Percentiles rank a stretch among this genome's conserved stretches.
phyloP scores from a whole-genome alignment of 2,888 invertebrate genomes.

The Cataglyphis albicans region DNA sequence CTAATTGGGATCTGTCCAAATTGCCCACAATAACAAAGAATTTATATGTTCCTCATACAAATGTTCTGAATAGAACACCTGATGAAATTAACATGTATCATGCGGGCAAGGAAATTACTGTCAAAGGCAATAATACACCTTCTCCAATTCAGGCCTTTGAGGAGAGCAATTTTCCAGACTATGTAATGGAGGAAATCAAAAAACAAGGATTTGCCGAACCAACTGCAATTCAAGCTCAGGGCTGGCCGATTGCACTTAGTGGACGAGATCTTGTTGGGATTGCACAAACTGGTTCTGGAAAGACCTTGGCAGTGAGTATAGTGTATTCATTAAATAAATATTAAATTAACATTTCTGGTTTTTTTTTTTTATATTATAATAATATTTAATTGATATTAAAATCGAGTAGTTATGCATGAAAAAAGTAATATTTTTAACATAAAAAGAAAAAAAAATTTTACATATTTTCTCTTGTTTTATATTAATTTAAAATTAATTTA shows the following conservation, averaged over 20 bases:
- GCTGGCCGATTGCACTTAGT: conserved; percentile 97
- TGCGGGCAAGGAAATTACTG: conserved; percentile 94
- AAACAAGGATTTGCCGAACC: conserved; percentile 94
- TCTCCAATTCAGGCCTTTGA: conserved; percentile 96
- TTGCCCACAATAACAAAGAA: conserved; percentile 96
- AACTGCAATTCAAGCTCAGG: conserved; percentile 97
- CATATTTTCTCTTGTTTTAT: no score
- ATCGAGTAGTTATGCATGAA: no score
- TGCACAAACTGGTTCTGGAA: conserved; percentile 96
- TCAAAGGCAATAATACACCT: conserved; percentile 94
- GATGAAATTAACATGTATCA: conserved; percentile 93
- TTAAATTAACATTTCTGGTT: neutral
- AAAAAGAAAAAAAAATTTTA: no score
- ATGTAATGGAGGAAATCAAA: conserved; percentile 92
- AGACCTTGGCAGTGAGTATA: conserved; percentile 91
- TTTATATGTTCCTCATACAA: conserved; percentile 94
- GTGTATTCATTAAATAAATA: neutral
- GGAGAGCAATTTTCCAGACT: conserved; percentile 96
- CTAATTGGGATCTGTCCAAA: conserved; percentile 93
- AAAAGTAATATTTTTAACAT: no score
- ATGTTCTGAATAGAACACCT: conserved; percentile 89
- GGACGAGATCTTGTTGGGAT: conserved; percentile 98
- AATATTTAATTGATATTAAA: no score
- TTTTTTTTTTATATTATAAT: no score
- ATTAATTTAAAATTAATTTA: no score